Evolutionary conservation across 30 jellyfish, hydroid and myxozoan species (phyloP).

Genomic region (Nemopilema nomurai): DNA sequence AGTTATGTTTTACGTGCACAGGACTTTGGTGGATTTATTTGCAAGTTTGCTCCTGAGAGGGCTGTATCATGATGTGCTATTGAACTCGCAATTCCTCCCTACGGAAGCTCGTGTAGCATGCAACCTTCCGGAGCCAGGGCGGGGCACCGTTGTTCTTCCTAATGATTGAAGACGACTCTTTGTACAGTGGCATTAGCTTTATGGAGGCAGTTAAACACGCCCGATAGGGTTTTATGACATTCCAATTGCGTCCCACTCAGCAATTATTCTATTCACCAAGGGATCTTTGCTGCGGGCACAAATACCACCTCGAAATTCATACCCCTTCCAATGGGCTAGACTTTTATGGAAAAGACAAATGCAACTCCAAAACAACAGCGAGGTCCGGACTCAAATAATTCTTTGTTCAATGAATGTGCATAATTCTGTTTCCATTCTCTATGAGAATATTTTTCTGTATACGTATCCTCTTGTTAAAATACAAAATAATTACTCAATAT

Average conservation of each 20-base stretch:
- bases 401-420: no score
- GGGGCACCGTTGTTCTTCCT: neutral
- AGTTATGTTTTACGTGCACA: neutral
- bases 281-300: neutral
- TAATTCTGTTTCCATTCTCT: no score
- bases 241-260: neutral
- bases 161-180: neutral
- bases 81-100: neutral
- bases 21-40: neutral
- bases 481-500: no score
- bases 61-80: neutral
- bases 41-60: neutral
- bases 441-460: no score
- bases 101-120: slow-evolving; percentile 30
- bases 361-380: no score
- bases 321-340: no score
- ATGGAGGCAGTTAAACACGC: neutral
- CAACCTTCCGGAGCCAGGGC: slow-evolving; percentile 28
- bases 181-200: neutral
- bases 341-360: neutral
- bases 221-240: neutral
- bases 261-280: neutral
- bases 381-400: no score
- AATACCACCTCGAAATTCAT: neutral
- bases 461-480: no score